Evolutionary conservation across 2,797 vertebrate species (phyloP).

Genomic region (Pogoniulus pusillus): DNA sequence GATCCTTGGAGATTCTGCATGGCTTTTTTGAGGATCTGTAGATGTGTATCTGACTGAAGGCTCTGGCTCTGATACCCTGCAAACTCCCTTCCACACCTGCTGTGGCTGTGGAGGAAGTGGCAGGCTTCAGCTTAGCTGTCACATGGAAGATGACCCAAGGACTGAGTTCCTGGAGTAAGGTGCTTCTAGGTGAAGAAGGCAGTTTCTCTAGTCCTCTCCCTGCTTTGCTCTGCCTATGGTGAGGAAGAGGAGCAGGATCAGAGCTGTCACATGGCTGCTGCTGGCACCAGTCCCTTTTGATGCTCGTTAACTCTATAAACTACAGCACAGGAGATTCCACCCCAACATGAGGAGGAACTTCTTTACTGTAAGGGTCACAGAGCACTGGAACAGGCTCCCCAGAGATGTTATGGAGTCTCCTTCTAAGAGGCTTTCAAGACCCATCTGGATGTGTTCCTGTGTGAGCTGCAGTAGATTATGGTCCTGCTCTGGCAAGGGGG

Average conservation of each 20-base stretch:
- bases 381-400: no score
- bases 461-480: no score
- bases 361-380: no score
- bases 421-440: no score
- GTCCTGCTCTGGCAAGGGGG: no score
- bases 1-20: background rate
- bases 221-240: background rate
- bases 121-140: fast-evolving
- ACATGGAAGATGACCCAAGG: fast-evolving
- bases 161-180: background rate
- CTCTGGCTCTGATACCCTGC: background rate
- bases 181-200: conserved; percentile 65
- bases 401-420: no score
- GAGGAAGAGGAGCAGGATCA: conserved; percentile 62
- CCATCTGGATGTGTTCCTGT: no score
- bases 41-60: background rate
- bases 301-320: background rate
- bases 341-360: no score
- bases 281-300: conserved; percentile 20
- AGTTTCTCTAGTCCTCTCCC: conserved; percentile 27
- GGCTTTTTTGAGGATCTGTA: background rate
- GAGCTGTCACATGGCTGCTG: conserved; percentile 40
- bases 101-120: background rate
- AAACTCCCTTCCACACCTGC: background rate
- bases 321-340: no score